Percentiles rank a stretch among this genome's conserved stretches.
Evolutionary conservation across 2,888 invertebrate genomes (phyloP).

Genomic region (Julus scanicus): DNA sequence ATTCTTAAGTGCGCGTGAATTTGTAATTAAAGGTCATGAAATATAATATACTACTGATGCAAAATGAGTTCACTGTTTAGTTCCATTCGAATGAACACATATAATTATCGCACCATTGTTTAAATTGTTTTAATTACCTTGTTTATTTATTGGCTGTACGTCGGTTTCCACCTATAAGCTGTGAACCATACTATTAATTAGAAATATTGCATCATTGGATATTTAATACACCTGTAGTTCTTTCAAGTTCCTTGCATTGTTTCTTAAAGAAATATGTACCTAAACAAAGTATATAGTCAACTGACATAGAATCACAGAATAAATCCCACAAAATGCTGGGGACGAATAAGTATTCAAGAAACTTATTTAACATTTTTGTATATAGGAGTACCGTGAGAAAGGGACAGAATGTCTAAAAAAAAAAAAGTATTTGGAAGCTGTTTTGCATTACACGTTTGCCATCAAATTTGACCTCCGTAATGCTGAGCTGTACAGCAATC

Average conservation of each 20-base stretch:
- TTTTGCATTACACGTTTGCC: conserved; percentile 82
- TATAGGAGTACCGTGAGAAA: conserved; percentile 75
- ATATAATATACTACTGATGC: neutral
- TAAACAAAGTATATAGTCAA: too few relatives aligned
- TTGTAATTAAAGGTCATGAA: too few relatives aligned
- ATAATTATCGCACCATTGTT: neutral
- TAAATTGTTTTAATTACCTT: neutral
- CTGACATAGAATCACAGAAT: too few relatives aligned
- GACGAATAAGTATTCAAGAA: too few relatives aligned
- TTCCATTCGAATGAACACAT: neutral
- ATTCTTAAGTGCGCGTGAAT: too few relatives aligned
- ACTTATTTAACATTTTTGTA: conserved; percentile 61
- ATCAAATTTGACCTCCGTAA: conserved; percentile 79
- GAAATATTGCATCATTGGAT: too few relatives aligned
- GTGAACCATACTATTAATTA: neutral
- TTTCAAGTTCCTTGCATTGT: too few relatives aligned
- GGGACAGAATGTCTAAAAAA: conserved; percentile 82
- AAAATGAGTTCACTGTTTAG: neutral
- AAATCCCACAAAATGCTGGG: too few relatives aligned
- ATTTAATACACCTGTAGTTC: too few relatives aligned
- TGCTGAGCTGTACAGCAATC: conserved; percentile 79
- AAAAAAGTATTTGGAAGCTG: conserved; percentile 79
- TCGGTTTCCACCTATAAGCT: neutral
- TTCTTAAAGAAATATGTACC: too few relatives aligned
- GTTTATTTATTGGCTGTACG: neutral